Conservation (phyloP, 92 coral and sea anemone genomes). For the Epizoanthus rinbou region DNA sequence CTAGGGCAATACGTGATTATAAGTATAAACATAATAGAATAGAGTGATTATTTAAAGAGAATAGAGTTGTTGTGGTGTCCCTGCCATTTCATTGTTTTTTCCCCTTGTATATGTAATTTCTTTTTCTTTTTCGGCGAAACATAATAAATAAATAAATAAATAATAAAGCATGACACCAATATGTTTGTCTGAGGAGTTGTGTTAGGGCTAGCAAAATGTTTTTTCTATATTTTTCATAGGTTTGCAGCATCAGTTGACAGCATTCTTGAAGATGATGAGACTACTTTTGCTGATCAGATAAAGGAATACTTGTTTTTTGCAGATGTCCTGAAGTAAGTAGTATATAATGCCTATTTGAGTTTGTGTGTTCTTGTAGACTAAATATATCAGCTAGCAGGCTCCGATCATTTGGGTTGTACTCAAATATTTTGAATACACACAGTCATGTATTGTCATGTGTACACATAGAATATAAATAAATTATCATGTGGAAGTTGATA, state of each 20-base stretch:
- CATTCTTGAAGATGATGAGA: conserved; percentile 84
- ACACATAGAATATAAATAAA: not conserved
- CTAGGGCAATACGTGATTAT: too few relatives aligned
- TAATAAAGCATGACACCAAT: not conserved
- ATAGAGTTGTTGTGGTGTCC: too few relatives aligned
- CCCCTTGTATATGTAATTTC: too few relatives aligned
- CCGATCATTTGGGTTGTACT: not conserved
- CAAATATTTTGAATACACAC: not conserved
- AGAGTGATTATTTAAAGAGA: too few relatives aligned
- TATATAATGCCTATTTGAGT: too few relatives aligned
- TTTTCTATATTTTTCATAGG: conserved; percentile 36
- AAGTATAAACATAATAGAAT: too few relatives aligned
- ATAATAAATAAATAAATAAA: too few relatives aligned
- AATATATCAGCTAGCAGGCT: too few relatives aligned
- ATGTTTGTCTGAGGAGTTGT: not conserved
- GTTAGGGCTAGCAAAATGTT: not conserved
- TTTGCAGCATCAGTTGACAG: conserved; percentile 85
- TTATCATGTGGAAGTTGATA: not conserved
- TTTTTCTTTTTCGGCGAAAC: too few relatives aligned
- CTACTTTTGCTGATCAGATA: conserved; percentile 80
- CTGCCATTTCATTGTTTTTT: too few relatives aligned
- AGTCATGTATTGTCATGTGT: not conserved
- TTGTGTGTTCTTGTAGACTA: not conserved
- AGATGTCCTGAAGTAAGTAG: conserved; percentile 81
- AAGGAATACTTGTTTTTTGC: conserved; percentile 86